Evolutionary conservation across 2,888 invertebrate genomes (phyloP).

Genomic region (Lamproptera curius): DNA sequence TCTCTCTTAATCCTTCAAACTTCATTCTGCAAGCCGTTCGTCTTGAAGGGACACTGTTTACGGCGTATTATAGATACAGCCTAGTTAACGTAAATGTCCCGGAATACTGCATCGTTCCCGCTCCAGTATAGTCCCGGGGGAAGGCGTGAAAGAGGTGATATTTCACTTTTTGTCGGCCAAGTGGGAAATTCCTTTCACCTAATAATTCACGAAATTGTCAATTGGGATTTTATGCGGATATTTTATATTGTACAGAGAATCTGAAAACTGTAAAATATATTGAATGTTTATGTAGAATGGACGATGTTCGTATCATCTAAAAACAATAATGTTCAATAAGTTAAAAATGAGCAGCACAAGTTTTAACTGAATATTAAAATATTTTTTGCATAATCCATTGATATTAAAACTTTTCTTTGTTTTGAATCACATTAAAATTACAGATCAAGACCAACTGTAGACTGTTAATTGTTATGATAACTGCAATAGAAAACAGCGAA

Average conservation of each 20-base stretch:
- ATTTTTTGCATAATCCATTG: too few species aligned
- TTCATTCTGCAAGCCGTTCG: constrained; percentile 5
- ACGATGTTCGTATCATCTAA: neutral
- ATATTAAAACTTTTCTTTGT: too few species aligned
- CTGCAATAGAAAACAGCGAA: too few species aligned
- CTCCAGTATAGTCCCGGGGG: constrained; percentile 33
- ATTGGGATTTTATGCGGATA: constrained; percentile 25
- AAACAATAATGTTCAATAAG: too few species aligned
- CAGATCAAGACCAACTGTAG: too few species aligned
- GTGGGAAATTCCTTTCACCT: constrained; percentile 46
- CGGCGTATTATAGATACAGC: constrained; percentile 31
- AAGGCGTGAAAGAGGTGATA: constrained; percentile 44
- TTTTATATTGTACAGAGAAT: constrained; percentile 16
- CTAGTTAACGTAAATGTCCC: constrained; percentile 39
- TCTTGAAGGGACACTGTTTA: constrained; percentile 15
- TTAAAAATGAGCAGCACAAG: too few species aligned
- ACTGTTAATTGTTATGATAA: too few species aligned
- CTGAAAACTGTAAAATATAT: constrained; percentile 10
- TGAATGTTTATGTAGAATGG: neutral
- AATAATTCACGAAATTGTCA: constrained; percentile 56
- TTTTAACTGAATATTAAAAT: too few species aligned
- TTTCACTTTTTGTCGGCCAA: constrained; percentile 44
- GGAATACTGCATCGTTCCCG: constrained; percentile 26
- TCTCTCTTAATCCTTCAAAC: constrained; percentile 14
- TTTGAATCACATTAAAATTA: too few species aligned